A percentile compares a stretch with the other conserved stretches of the same genome.
phyloP scores from a whole-genome alignment of 2,113 vertebrate species.

The Apteryx owenii region DNA sequence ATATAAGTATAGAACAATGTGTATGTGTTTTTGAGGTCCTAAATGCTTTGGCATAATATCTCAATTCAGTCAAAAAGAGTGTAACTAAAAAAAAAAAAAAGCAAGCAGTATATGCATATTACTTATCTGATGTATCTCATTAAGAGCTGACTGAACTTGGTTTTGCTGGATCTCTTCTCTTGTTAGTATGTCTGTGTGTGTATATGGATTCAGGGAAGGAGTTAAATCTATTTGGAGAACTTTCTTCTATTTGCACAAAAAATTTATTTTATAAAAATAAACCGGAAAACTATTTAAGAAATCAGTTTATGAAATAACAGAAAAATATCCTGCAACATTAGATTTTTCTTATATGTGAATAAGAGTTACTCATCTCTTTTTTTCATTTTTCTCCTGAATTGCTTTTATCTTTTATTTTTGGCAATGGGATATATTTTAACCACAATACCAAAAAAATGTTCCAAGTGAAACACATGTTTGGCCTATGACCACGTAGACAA shows the following conservation, averaged over 20 bases:
- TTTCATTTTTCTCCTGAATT: slow-evolving; percentile 14
- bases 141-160: background rate
- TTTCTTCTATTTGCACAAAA: background rate
- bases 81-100: background rate
- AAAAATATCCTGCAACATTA: background rate
- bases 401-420: slow-evolving; percentile 52
- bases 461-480: slow-evolving; percentile 60
- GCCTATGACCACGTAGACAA: slow-evolving; percentile 19
- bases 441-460: slow-evolving; percentile 46
- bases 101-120: background rate
- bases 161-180: background rate
- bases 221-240: background rate
- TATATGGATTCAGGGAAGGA: background rate
- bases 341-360: background rate
- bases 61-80: background rate
- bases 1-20: background rate
- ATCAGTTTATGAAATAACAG: background rate
- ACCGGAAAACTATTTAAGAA: background rate
- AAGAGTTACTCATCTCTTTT: background rate
- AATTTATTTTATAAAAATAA: background rate
- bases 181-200: background rate
- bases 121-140: background rate
- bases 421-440: slow-evolving; percentile 15
- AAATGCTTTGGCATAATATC: background rate
- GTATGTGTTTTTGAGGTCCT: background rate